Percentiles rank a stretch among this genome's conserved stretches.
These are phyloP conservation scores for Trilocha varians DNA, from an alignment of 2,888 invertebrate species.

Conservation along the genomic window DNA sequence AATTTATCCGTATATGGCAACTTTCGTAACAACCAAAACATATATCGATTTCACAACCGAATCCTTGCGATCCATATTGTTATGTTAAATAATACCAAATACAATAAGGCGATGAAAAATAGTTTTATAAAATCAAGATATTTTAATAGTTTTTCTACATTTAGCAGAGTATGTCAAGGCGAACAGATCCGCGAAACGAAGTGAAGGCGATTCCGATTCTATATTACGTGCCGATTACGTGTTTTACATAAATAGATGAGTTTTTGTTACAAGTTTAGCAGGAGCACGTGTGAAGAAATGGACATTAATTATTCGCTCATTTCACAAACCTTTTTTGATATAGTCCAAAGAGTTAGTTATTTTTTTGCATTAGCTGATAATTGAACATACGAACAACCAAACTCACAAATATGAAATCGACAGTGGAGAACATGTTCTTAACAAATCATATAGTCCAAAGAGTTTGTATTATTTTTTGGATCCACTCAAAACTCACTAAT, in stretches of 20 bases:
- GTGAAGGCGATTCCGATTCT: not conserved
- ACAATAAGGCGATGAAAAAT: not conserved
- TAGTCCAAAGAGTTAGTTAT: too few relatives aligned
- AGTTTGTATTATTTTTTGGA: too few relatives aligned
- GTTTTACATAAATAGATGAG: not conserved
- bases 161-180: conserved; percentile 8
- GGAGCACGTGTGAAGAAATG: too few relatives aligned
- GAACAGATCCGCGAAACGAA: not conserved
- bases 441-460: too few relatives aligned
- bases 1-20: too few relatives aligned
- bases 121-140: not conserved
- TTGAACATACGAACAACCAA: too few relatives aligned
- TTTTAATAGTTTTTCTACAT: conserved; percentile 2
- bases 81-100: not conserved
- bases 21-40: not conserved
- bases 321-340: too few relatives aligned
- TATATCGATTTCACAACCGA: not conserved
- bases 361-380: too few relatives aligned
- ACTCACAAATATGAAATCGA: too few relatives aligned
- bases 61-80: not conserved
- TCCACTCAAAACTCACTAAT: too few relatives aligned
- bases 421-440: too few relatives aligned
- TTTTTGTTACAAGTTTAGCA: not conserved
- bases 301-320: too few relatives aligned
- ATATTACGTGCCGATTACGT: not conserved